Conservation (phyloP, 2,113 vertebrate species). For the Scopus umbretta region DNA sequence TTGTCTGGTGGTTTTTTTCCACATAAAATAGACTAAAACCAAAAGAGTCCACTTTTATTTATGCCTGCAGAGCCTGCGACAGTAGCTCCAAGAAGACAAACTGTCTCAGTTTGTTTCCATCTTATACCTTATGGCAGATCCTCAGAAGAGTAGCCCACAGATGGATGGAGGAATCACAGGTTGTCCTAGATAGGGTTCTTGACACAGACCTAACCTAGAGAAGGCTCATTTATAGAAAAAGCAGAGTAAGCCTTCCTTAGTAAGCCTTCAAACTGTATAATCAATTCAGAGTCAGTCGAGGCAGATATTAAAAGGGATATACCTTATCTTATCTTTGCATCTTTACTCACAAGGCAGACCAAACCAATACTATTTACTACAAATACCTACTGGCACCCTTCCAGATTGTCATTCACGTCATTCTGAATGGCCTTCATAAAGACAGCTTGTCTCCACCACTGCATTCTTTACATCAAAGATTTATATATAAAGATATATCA, state of each 20-base stretch:
- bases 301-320: background rate
- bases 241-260: background rate
- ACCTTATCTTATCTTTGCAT: background rate
- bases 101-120: background rate
- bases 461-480: background rate
- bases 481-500: too few species aligned
- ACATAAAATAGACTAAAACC: background rate
- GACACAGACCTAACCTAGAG: background rate
- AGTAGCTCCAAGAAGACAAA: background rate
- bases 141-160: background rate
- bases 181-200: background rate
- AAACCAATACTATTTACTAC: background rate
- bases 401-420: background rate
- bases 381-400: background rate
- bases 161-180: background rate
- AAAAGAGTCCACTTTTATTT: background rate
- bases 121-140: background rate
- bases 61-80: background rate
- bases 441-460: background rate
- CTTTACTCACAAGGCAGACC: background rate
- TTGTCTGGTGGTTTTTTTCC: background rate
- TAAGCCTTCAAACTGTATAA: background rate
- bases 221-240: background rate
- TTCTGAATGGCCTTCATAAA: background rate
- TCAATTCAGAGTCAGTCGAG: background rate